Percentiles rank a stretch among this genome's conserved stretches.
These are phyloP conservation scores for Nyctalus aviator DNA, from an alignment of 2,797 vertebrate species.

Conservation along the genomic window DNA sequence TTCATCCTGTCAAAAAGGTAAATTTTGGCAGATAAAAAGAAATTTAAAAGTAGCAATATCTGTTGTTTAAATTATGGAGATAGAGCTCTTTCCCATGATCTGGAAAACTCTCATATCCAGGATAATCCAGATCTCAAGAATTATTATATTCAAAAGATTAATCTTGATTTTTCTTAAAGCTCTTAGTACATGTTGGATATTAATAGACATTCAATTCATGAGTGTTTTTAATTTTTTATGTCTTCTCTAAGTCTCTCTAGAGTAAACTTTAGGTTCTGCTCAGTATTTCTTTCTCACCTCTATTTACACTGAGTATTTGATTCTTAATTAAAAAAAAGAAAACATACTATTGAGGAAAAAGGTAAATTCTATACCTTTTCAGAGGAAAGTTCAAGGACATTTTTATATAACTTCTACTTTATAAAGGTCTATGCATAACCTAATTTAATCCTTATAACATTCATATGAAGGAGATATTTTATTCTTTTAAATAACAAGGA, in stretches of 20 bases:
- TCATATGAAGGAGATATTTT: not conserved
- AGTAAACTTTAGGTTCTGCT: conserved; percentile 13
- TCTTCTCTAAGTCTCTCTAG: conserved; percentile 8
- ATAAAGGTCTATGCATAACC: conserved; percentile 26
- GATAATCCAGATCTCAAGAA: not conserved
- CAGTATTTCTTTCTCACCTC: conserved; percentile 1
- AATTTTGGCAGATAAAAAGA: not conserved
- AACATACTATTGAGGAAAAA: not conserved
- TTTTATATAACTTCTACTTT: conserved; percentile 17
- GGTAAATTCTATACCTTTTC: conserved; percentile 20
- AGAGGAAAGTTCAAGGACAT: conserved; percentile 29
- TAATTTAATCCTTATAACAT: conserved; percentile 33
- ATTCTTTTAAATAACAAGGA: conserved; percentile 7
- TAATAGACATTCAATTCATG: not conserved
- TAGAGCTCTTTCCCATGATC: not conserved
- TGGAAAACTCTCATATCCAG: not conserved
- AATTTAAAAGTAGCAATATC: not conserved
- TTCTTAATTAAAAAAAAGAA: not conserved
- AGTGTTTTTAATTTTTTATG: not conserved
- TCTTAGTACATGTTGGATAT: not conserved
- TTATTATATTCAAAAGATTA: not conserved
- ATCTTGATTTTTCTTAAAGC: conserved; percentile 24
- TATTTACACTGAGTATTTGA: conserved; percentile 24
- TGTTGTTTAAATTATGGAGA: conserved; percentile 20
- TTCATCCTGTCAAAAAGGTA: conserved; percentile 27